Evolutionary conservation across 2,888 invertebrate genomes (phyloP).

Genomic region (Myopa tessellatipennis): DNA sequence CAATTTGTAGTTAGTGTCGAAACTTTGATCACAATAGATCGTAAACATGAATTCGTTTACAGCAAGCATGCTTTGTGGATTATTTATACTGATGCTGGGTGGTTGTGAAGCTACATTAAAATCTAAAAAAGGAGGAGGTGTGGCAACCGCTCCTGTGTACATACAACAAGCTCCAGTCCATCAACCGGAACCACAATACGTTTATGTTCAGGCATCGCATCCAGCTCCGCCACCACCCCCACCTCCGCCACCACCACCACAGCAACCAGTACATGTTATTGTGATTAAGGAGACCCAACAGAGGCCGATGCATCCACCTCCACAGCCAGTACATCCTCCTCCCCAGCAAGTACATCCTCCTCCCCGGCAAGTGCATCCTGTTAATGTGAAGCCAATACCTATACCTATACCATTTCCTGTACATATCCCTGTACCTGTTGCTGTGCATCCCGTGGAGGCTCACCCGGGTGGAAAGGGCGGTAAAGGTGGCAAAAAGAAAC

Average conservation of each 20-base stretch:
- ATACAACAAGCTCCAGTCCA: constrained; percentile 1
- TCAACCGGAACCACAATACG: constrained; percentile 9
- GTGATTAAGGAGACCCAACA: background rate
- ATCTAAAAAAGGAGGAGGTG: constrained; percentile 27
- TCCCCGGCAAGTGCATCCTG: background rate
- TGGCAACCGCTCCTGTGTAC: constrained; percentile 23
- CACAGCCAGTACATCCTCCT: background rate
- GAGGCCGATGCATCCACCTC: constrained; percentile 13
- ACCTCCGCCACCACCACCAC: constrained; percentile 13
- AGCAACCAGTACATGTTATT: background rate
- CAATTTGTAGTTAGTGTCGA: constrained; percentile 1
- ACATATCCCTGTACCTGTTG: constrained; percentile 8
- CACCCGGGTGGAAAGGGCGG: background rate
- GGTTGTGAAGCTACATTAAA: constrained; percentile 1
- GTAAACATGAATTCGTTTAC: constrained; percentile 5
- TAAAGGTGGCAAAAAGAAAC: constrained; percentile 29
- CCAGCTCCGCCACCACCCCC: constrained; percentile 14
- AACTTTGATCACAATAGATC: background rate
- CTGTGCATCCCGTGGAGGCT: constrained; percentile 23
- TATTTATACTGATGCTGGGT: background rate
- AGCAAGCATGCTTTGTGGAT: background rate
- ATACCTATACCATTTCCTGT: background rate
- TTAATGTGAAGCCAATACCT: constrained; percentile 5
- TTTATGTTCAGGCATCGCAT: constrained; percentile 24
- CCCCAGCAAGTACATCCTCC: constrained; percentile 1